Evolutionary conservation across 2,113 vertebrate genomes (phyloP).

Genomic region (Sander vitreus): DNA sequence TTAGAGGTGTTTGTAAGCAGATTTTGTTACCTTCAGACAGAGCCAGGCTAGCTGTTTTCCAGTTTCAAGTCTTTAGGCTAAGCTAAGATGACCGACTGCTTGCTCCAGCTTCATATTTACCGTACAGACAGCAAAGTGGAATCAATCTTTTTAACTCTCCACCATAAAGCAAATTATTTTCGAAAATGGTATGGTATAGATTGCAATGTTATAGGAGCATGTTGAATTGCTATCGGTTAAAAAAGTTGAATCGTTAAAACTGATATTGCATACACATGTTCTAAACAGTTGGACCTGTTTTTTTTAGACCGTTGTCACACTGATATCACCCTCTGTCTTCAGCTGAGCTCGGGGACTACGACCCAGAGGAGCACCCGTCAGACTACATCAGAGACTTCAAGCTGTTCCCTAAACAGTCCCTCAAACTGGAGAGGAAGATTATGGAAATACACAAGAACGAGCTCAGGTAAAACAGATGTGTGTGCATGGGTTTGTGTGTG

Average conservation of each 20-base stretch:
- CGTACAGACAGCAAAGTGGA: neutral
- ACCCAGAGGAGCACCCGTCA: slow-evolving; percentile 93
- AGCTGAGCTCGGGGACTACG: slow-evolving; percentile 97
- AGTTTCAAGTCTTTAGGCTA: too few species aligned
- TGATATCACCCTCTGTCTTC: neutral
- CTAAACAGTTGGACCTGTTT: neutral
- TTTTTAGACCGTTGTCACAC: neutral
- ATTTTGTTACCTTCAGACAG: too few species aligned
- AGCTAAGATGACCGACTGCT: too few species aligned
- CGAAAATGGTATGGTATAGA: neutral
- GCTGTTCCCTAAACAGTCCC: slow-evolving; percentile 97
- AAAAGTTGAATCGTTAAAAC: neutral
- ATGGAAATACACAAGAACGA: slow-evolving; percentile 96
- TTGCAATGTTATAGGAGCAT: neutral
- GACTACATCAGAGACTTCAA: slow-evolving; percentile 96
- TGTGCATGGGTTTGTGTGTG: neutral
- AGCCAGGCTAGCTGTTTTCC: too few species aligned
- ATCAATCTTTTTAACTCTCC: neutral
- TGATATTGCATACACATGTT: neutral
- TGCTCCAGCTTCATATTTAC: too few species aligned
- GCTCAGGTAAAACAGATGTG: slow-evolving; percentile 87
- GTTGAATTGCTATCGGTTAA: neutral
- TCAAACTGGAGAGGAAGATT: slow-evolving; percentile 96
- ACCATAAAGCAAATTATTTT: neutral
- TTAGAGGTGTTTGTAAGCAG: too few species aligned